These are phyloP conservation scores for Gallinago paraguaiae DNA, from an alignment of 2,113 vertebrate species.

Conservation along the genomic window DNA sequence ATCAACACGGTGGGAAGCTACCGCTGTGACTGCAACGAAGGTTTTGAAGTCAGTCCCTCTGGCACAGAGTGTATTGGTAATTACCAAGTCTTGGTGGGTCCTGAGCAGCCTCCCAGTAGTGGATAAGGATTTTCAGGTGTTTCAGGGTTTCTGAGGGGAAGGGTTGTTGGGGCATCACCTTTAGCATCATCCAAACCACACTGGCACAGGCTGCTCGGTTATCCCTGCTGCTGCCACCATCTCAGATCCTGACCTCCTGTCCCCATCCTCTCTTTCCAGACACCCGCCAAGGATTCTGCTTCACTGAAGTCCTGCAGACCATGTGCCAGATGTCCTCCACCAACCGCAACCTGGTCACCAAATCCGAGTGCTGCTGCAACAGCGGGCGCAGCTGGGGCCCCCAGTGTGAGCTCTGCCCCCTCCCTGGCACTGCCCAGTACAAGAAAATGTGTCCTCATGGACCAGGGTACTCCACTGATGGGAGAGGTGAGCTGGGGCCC, in stretches of 20 bases:
- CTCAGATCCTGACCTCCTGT: neutral
- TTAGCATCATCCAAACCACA: neutral
- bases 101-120: neutral
- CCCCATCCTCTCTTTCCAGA: conserved; percentile 69
- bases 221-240: neutral
- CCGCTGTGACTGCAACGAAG: conserved; percentile 88
- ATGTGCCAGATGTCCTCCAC: conserved; percentile 89
- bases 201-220: rapidly evolving
- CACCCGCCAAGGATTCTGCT: conserved; percentile 89
- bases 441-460: conserved; percentile 94
- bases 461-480: conserved; percentile 87
- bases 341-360: conserved; percentile 86
- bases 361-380: conserved; percentile 92
- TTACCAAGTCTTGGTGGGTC: neutral
- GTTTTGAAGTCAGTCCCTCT: conserved; percentile 85
- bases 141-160: neutral
- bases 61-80: conserved; percentile 91
- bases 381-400: conserved; percentile 88
- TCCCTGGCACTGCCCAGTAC: conserved; percentile 88
- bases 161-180: neutral
- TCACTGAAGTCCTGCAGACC: conserved; percentile 87
- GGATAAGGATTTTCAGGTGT: neutral
- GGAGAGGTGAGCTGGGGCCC: conserved; percentile 79
- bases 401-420: conserved; percentile 90
- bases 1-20: conserved; percentile 90